Evolutionary conservation across 2,888 invertebrate genomes (phyloP).

Genomic region (Acronicta psi): DNA sequence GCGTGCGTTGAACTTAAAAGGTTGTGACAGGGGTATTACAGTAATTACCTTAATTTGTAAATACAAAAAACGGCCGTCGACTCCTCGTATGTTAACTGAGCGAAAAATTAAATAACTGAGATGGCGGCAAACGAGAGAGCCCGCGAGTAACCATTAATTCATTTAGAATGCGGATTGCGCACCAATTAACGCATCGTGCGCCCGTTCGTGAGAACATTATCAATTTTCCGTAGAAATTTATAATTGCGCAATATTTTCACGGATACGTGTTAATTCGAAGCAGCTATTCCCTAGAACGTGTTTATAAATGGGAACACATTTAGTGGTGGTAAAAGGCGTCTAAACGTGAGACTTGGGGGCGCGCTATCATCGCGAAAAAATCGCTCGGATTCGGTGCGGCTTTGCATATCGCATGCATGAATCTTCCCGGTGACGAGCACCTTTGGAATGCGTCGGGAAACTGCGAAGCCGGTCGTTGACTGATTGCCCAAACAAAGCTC

Average conservation of each 20-base stretch:
- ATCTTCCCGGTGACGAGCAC: constrained; percentile 76
- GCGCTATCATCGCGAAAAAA: constrained; percentile 61
- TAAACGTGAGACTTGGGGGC: constrained; percentile 18
- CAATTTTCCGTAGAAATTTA: constrained; percentile 69
- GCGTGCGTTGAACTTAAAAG: constrained; percentile 86
- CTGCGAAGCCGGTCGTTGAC: constrained; percentile 75
- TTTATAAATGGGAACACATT: constrained; percentile 52
- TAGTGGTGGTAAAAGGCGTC: constrained; percentile 20
- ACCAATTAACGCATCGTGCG: constrained; percentile 67
- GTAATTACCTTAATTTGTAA: constrained; percentile 87
- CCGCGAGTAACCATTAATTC: constrained; percentile 58
- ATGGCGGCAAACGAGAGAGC: constrained; percentile 51
- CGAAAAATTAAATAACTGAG: constrained; percentile 74
- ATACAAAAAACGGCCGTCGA: constrained; percentile 81
- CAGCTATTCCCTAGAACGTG: constrained; percentile 53
- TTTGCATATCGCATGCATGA: constrained; percentile 80
- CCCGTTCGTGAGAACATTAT: constrained; percentile 66
- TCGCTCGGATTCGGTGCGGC: constrained; percentile 62
- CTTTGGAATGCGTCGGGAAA: constrained; percentile 74
- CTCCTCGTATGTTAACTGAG: constrained; percentile 69
- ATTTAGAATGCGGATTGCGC: constrained; percentile 65
- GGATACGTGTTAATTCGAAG: constrained; percentile 59
- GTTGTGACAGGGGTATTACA: constrained; percentile 85
- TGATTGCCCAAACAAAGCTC: constrained; percentile 71
- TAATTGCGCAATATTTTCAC: constrained; percentile 65